Evolutionary conservation across 1,140 invertebrate genomes (phyloP).

Genomic region (Lordiphosa clarofinis): DNA sequence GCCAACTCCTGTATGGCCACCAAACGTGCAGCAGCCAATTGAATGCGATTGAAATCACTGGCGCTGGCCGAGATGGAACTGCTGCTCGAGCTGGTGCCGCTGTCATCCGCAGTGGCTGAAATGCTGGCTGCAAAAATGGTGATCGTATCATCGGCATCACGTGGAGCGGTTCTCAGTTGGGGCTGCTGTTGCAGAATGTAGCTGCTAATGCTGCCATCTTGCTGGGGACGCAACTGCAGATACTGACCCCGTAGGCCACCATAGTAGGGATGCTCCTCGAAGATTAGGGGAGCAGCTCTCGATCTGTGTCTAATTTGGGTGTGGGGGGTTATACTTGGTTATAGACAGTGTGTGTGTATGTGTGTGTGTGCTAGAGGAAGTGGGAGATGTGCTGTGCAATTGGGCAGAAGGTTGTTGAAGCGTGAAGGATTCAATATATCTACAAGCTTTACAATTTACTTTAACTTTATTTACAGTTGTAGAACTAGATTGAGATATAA

Average conservation of each 20-base stretch:
- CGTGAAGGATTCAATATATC: conserved; percentile 22
- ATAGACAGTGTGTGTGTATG: conserved; percentile 29
- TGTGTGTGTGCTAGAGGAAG: conserved; percentile 13
- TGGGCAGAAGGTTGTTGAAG: conserved; percentile 16
- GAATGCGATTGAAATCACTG: conserved; percentile 79
- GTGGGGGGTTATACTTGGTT: conserved; percentile 33
- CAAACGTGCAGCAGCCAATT: conserved; percentile 80
- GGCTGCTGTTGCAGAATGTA: conserved; percentile 42
- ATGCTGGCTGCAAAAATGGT: conserved; percentile 59
- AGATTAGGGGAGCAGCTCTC: conserved; percentile 39
- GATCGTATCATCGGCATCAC: conserved; percentile 57
- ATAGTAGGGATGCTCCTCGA: conserved; percentile 81
- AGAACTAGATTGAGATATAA: conserved; percentile 19
- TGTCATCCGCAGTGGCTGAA: conserved; percentile 65
- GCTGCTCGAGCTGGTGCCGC: conserved; percentile 30
- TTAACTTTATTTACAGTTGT: conserved; percentile 67
- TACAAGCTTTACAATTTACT: conserved; percentile 40
- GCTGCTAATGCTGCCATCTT: conserved; percentile 48
- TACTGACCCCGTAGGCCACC: conserved; percentile 83
- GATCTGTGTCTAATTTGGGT: conserved; percentile 63
- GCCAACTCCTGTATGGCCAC: conserved; percentile 81
- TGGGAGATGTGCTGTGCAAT: conserved; percentile 7
- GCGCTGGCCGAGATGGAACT: conserved; percentile 54
- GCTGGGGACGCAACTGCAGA: conserved; percentile 52
- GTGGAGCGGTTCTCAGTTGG: conserved; percentile 28